Conservation (phyloP, 2,888 invertebrate genomes). For the Sarcophaga variegata region DNA sequence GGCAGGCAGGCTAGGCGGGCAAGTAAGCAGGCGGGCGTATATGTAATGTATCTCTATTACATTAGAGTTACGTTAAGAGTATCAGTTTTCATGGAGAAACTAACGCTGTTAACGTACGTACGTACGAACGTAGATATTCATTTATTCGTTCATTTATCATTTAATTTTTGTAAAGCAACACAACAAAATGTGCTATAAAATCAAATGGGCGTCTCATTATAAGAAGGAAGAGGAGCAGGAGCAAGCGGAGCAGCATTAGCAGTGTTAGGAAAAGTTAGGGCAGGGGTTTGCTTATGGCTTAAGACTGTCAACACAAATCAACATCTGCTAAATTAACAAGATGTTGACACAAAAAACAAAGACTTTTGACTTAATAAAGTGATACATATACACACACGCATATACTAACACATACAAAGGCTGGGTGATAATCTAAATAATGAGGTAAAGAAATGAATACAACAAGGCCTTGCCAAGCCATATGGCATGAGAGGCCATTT, state of each 20-base stretch:
- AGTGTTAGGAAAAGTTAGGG: too few species aligned
- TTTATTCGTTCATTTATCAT: neutral
- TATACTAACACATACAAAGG: too few species aligned
- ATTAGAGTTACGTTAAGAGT: neutral
- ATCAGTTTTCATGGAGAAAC: neutral
- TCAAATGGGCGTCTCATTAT: constrained; percentile 7
- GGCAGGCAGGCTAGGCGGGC: too few species aligned
- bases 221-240: neutral
- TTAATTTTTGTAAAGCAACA: neutral
- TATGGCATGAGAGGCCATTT: neutral
- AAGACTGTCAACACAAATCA: constrained; percentile 49
- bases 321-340: constrained; percentile 47
- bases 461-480: neutral
- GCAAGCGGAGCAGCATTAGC: neutral
- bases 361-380: constrained; percentile 16
- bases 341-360: constrained; percentile 31
- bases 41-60: neutral
- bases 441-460: too few species aligned
- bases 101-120: neutral
- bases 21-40: neutral
- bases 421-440: too few species aligned
- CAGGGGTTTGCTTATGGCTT: neutral
- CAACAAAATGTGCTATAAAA: neutral
- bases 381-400: neutral
- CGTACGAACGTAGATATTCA: neutral